Percentiles rank a stretch among this genome's conserved stretches.
phyloP scores from a whole-genome alignment of 2,888 invertebrate species.

The Ellobium chinense region DNA sequence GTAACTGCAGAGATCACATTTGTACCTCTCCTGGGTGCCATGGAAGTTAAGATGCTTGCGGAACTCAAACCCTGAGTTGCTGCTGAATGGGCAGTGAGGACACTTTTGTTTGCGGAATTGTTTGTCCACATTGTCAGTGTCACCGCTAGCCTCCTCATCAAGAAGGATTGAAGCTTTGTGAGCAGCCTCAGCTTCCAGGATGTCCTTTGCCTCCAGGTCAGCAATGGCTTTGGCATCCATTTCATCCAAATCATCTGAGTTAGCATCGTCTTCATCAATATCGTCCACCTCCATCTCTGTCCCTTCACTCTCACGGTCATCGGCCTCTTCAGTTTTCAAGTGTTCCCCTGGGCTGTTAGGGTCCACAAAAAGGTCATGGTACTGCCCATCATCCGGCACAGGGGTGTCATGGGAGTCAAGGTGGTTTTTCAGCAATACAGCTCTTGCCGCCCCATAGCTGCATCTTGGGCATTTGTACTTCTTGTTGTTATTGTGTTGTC shows the following conservation, averaged over 20 bases:
- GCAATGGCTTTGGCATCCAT: conserved; percentile 45
- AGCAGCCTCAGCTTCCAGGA: conserved; percentile 47
- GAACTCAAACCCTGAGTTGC: conserved; percentile 61
- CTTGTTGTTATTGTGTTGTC: conserved; percentile 63
- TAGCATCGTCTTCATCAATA: conserved; percentile 22
- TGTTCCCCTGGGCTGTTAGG: conserved; percentile 25
- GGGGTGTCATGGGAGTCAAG: conserved; percentile 58
- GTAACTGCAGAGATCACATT: conserved; percentile 70
- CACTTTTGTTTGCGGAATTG: conserved; percentile 53
- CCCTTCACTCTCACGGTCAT: conserved; percentile 32
- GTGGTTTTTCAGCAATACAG: conserved; percentile 64
- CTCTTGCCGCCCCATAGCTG: conserved; percentile 65
- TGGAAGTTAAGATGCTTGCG: conserved; percentile 64
- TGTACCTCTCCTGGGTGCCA: conserved; percentile 61
- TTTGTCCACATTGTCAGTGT: conserved; percentile 12
- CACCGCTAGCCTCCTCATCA: neutral
- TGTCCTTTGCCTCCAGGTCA: conserved; percentile 42
- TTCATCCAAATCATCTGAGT: conserved; percentile 36
- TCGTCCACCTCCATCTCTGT: conserved; percentile 52
- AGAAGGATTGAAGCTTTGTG: neutral
- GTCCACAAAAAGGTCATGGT: conserved; percentile 57
- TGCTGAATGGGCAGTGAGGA: conserved; percentile 64
- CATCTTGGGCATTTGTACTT: conserved; percentile 66
- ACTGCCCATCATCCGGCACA: conserved; percentile 50
- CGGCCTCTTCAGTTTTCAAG: conserved; percentile 19